Conservation (phyloP, 2,113 vertebrate genomes). For the Eidolon helvum region DNA sequence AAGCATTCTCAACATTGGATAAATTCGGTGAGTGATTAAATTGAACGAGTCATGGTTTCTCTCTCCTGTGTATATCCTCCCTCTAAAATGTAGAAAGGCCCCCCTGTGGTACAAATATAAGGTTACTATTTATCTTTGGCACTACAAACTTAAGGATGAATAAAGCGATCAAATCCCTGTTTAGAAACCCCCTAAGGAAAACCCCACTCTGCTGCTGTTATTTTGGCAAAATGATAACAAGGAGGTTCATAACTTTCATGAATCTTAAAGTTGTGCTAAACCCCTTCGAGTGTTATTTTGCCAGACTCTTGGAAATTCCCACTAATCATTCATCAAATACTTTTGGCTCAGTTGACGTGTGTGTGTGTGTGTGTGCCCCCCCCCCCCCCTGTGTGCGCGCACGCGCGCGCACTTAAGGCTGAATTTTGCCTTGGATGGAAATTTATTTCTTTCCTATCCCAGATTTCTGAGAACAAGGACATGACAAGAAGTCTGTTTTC, state of each 20-base stretch:
- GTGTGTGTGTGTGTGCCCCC: no score
- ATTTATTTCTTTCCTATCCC: background rate
- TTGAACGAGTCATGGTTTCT: background rate
- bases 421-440: background rate
- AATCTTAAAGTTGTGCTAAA: slow-evolving; percentile 10
- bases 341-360: background rate
- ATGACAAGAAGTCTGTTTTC: background rate
- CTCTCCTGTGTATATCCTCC: background rate
- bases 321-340: background rate
- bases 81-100: background rate
- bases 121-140: background rate
- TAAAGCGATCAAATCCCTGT: background rate
- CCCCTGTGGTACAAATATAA: background rate
- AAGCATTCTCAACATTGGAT: background rate
- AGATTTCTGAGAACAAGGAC: background rate
- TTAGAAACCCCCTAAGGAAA: slow-evolving; percentile 68
- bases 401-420: no score
- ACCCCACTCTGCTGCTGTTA: slow-evolving; percentile 30
- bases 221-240: slow-evolving; percentile 21
- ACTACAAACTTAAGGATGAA: background rate
- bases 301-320: slow-evolving; percentile 31
- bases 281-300: background rate
- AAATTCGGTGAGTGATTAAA: background rate
- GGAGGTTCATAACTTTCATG: background rate
- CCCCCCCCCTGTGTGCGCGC: no score